These are phyloP conservation scores for Furnarius figulus DNA, from an alignment of 2,113 vertebrate genomes.

Conservation along the genomic window DNA sequence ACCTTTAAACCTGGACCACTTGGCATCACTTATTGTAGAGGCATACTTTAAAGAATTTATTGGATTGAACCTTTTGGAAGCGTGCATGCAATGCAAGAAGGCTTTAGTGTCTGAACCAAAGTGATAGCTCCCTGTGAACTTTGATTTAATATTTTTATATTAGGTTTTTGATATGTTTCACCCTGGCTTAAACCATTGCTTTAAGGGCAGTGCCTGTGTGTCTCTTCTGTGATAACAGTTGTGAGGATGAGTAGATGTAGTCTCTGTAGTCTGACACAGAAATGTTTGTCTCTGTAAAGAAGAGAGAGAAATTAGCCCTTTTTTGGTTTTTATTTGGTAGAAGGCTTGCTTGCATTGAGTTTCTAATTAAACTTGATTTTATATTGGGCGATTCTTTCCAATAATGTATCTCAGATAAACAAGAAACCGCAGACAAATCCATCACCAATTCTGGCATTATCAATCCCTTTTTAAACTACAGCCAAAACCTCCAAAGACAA, in stretches of 20 bases:
- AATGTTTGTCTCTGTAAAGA: neutral
- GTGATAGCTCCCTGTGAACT: neutral
- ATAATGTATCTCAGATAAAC: neutral
- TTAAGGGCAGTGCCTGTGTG: neutral
- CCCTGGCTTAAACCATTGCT: neutral
- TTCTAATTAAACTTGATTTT: conserved; percentile 1
- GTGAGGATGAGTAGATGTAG: neutral
- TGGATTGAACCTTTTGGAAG: neutral
- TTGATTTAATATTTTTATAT: neutral
- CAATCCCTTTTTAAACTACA: neutral
- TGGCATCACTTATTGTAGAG: neutral
- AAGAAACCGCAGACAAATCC: neutral
- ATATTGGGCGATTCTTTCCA: conserved; percentile 15
- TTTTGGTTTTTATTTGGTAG: neutral
- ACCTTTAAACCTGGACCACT: neutral
- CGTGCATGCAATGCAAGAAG: neutral
- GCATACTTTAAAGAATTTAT: neutral
- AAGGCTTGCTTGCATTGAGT: neutral
- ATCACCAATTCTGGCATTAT: neutral
- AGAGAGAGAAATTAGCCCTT: accelerated
- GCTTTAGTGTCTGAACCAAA: neutral
- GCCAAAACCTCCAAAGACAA: neutral
- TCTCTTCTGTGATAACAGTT: neutral
- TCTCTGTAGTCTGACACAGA: neutral
- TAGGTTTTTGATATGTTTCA: neutral